Base-by-base conservation (phyloP, 2,888 invertebrate species). In the Tuberolachnus salignus region DNA sequence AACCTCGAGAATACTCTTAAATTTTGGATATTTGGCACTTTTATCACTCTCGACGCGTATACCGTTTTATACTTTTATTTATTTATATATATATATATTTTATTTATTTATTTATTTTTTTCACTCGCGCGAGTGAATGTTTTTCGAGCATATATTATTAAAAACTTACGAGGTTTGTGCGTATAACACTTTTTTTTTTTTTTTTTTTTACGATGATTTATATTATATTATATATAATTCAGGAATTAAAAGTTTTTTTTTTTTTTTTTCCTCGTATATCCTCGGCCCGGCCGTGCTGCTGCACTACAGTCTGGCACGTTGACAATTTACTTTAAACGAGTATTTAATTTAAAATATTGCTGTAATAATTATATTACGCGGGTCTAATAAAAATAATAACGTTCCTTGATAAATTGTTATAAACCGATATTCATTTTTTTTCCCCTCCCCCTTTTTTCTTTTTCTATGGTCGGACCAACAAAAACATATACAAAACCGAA, bases 21-120 rank as follows among this genome's bases (percentile, higher is more conserved):
- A 73, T 73, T 73, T 73, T 53, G 73, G 42, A 73, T 53, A 63
- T 42, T 21, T 34, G 34, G 73, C 63, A 63, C 73, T 73, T 73
- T 63, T 34, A 72, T 72, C 72, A 49, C 49, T 23, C 23, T 42
- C 11, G 1, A 34, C 34, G 34, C 34, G 34, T 34, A 34, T 34
- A 34, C 2, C 34, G 34, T 64, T 64, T 74, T 64, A 19, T 34
- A 55, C 44, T 44, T 21, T 64, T 72, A n/a, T 51, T 6, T 34
- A 3, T 34, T 34, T 34, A 3, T 34, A 3, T 34, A 3, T 34
- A 3, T 34, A 3, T 34, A 34, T 3, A 34, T 34, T 34, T 34
- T n/a, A n/a, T n/a, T n/a, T n/a, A n/a, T n/a, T n/a, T n/a, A n/a
- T n/a, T n/a, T n/a, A n/a, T n/a, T 6, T 34, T 6, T 34, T 6